Evolutionary conservation across 2,888 invertebrate genomes (phyloP), one percentile per base, ranked within the genome.

Genomic region (Cephalotes varians): DNA sequence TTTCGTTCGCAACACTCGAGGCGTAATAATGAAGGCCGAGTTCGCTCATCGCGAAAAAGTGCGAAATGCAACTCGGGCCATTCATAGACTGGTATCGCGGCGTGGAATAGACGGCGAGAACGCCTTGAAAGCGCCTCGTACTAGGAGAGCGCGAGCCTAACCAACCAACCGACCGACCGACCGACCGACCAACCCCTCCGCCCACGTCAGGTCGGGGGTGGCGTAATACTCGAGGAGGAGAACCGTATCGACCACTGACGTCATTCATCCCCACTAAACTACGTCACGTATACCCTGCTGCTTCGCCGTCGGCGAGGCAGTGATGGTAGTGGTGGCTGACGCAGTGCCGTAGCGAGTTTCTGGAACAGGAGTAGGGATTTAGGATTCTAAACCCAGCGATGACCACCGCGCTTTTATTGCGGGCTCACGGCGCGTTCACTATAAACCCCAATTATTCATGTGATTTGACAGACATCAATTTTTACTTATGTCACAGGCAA

Each of bases 181-280:
- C 51, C 82, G 31, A 54, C 69, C 58, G 34, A 44, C 44, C 44
- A 15, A 47, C 44, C 44, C 67, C 54, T 34, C 73, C 58, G 60
- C 34, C 58, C 56, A 28, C 47, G 21, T 40, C 58, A 49, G 82
- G 74, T 58, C 64, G 85, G 87, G 86, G 86, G 85, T 91, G 89
- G 93, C 91, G 93, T 93, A 92, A 92, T 93, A 92, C 92, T 91
- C 92, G 90, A 88, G 88, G 85, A 91, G 89, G 89, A 91, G 91
- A 89, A 85, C 82, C 89, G 91, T 93, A 93, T 93, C 93, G 93
- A 93, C 92, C 93, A 91, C 90, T 93, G 93, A 93, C 93, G 93
- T 93, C 93, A 93, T 88, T 88, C 90, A 84, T 89, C 90, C 91
- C 91, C 91, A 90, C 93, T 91, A 89, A 88, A 88, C 92, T 93